phyloP scores from a whole-genome alignment of 2,797 vertebrate genomes.

The Lophotriccus pileatus region DNA sequence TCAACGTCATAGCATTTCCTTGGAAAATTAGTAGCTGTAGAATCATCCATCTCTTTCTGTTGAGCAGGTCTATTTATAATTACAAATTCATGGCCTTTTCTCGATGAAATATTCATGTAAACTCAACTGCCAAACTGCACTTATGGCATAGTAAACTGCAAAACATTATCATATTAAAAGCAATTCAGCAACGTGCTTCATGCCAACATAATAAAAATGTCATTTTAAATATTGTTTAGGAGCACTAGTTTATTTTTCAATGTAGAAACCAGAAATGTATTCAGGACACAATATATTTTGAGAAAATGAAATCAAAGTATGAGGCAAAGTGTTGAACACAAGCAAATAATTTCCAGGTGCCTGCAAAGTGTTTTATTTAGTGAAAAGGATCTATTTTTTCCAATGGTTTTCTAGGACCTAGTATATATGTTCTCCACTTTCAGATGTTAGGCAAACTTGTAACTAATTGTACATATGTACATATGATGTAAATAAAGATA shows the following conservation, averaged over 20 bases:
- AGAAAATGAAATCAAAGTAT: constrained; percentile 54
- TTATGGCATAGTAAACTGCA: constrained; percentile 71
- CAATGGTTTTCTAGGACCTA: neutral
- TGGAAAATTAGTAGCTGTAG: constrained; percentile 37
- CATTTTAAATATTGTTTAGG: constrained; percentile 74
- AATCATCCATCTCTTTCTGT: constrained; percentile 62
- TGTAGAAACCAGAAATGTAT: constrained; percentile 24
- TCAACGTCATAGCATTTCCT: neutral
- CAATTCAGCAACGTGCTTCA: constrained; percentile 64
- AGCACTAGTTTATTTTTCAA: constrained; percentile 58
- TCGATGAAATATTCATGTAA: constrained; percentile 77
- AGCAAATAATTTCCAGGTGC: neutral
- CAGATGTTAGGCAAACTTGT: neutral
- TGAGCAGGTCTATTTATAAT: constrained; percentile 71
- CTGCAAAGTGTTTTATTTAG: neutral
- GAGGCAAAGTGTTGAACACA: neutral
- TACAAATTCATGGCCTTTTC: constrained; percentile 69
- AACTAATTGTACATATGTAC: neutral
- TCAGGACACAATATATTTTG: constrained; percentile 47
- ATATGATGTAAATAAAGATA: neutral
- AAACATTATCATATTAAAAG: constrained; percentile 76
- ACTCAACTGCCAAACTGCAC: constrained; percentile 69
- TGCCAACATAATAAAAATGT: constrained; percentile 75
- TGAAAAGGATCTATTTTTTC: neutral
- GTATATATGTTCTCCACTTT: neutral